phyloP scores from a whole-genome alignment of 2,113 vertebrate genomes.

The Lanius ludovicianus region DNA sequence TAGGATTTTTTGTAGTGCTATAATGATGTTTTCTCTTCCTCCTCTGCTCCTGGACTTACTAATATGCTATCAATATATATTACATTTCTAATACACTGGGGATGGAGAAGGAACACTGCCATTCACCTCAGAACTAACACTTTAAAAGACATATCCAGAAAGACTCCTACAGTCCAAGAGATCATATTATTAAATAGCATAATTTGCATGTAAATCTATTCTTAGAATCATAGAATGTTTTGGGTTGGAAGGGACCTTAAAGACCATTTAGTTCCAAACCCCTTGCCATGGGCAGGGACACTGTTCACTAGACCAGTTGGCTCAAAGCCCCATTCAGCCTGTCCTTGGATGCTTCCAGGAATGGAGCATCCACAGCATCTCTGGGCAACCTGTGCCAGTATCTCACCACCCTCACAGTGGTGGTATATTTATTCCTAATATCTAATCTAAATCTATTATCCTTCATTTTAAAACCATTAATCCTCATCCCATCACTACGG shows the following conservation, averaged over 20 bases:
- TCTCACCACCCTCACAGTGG: not conserved
- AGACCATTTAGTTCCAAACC: not conserved
- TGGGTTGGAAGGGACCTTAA: not conserved
- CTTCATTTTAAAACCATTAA: not conserved
- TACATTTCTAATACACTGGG: not conserved
- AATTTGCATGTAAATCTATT: not conserved
- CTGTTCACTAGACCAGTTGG: not conserved
- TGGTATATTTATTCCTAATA: not conserved
- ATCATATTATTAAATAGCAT: not conserved
- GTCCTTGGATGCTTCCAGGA: not conserved
- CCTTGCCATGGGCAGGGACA: not conserved
- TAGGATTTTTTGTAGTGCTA: not conserved
- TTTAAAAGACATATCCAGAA: not conserved
- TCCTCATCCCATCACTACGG: not conserved
- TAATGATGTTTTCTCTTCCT: not conserved
- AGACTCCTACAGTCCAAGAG: not conserved
- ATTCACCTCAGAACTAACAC: not conserved
- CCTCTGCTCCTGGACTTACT: not conserved
- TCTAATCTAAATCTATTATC: not conserved
- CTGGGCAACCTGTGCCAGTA: not conserved
- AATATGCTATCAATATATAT: not conserved
- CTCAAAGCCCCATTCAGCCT: not conserved
- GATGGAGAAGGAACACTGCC: accelerated
- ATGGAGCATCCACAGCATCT: not conserved
- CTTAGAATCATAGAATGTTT: not conserved